Conservation (phyloP, 2,113 vertebrate genomes). For the Syngnathoides biaculeatus region DNA sequence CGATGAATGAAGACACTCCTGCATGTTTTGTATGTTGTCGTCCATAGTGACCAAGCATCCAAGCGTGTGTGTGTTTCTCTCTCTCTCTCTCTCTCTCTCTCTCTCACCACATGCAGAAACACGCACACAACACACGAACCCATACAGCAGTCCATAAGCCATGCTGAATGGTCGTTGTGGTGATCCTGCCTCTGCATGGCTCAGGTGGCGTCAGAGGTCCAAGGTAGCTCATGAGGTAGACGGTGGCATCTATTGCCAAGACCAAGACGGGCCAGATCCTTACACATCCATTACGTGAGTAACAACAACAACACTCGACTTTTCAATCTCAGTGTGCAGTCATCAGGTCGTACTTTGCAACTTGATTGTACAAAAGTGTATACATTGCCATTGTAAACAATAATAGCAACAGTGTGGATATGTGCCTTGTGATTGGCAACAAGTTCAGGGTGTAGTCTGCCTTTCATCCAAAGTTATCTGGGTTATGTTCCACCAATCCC, state of each 20-base stretch:
- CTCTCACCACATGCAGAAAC: too few relatives aligned
- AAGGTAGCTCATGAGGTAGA: slow-evolving; percentile 35
- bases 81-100: too few relatives aligned
- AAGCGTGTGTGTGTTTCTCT: too few relatives aligned
- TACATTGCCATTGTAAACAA: too few relatives aligned
- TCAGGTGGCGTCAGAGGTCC: slow-evolving; percentile 45
- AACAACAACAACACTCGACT: slow-evolving; percentile 13
- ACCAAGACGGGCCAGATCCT: slow-evolving; percentile 2
- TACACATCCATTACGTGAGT: not conserved
- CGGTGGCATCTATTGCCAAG: slow-evolving; percentile 30
- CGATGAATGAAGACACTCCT: slow-evolving; percentile 41
- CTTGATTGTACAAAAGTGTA: too few relatives aligned
- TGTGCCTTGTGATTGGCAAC: too few relatives aligned
- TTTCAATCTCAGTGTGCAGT: not conserved
- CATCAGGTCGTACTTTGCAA: slow-evolving; percentile 10
- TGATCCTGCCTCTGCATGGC: slow-evolving; percentile 48
- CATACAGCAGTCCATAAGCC: slow-evolving; percentile 10
- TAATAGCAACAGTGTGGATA: too few relatives aligned
- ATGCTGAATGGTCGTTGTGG: not conserved
- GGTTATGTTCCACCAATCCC: too few relatives aligned
- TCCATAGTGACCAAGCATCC: slow-evolving; percentile 70
- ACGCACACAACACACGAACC: slow-evolving; percentile 21
- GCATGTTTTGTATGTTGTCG: slow-evolving; percentile 36
- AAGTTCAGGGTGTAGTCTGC: too few relatives aligned
- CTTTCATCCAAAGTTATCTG: too few relatives aligned